Evolutionary conservation across 1,140 invertebrate genomes (phyloP).

Genomic region (Leptoteleia sp.): DNA sequence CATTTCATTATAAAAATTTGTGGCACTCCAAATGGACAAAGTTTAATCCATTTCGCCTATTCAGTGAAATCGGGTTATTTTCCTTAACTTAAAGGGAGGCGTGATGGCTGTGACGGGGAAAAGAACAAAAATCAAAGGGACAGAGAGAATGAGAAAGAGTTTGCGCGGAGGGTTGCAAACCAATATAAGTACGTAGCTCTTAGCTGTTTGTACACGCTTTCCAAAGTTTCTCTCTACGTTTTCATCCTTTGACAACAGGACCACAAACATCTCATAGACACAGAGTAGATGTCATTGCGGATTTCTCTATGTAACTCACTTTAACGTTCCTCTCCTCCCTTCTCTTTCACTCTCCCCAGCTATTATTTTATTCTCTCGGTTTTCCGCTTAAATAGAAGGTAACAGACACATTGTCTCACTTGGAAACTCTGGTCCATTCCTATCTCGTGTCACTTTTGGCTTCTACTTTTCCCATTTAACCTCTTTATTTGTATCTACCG

Average conservation of each 20-base stretch:
- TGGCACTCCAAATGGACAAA: constrained; percentile 59
- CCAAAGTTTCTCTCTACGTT: constrained; percentile 63
- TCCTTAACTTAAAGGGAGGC: constrained; percentile 47
- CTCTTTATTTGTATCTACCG: no score
- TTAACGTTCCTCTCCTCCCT: no score
- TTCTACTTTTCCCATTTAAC: constrained; percentile 59
- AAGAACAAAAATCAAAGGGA: constrained; percentile 50
- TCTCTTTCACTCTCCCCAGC: constrained; percentile 23
- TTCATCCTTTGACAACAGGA: constrained; percentile 71
- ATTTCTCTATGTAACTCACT: constrained; percentile 43
- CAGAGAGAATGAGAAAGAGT: constrained; percentile 59
- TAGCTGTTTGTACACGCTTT: constrained; percentile 70
- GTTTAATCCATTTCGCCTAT: constrained; percentile 64
- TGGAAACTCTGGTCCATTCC: constrained; percentile 53
- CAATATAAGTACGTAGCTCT: constrained; percentile 69
- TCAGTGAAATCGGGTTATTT: constrained; percentile 65
- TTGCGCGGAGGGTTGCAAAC: constrained; percentile 55
- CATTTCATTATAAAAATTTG: constrained; percentile 44
- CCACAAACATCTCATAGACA: constrained; percentile 68
- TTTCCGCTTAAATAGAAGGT: constrained; percentile 47
- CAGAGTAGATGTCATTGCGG: constrained; percentile 49
- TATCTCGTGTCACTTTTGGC: constrained; percentile 55
- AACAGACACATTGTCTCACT: constrained; percentile 62
- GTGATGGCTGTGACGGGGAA: constrained; percentile 44
- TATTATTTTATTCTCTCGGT: constrained; percentile 59